A percentile compares a stretch with the other conserved stretches of the same genome.
phyloP scores from a whole-genome alignment of 1,140 invertebrate species.

The Temnothorax nylanderi region DNA sequence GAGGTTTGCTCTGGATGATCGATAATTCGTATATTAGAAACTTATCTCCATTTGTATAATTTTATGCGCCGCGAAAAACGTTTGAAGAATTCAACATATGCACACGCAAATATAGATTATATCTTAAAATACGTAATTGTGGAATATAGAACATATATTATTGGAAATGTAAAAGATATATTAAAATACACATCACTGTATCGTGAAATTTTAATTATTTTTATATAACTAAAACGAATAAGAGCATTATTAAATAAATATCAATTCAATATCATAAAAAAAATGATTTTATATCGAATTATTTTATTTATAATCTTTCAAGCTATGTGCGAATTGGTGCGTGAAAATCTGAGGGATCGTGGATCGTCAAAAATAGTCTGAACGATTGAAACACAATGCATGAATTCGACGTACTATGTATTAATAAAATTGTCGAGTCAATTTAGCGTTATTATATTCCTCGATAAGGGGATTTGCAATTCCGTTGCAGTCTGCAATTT shows the following conservation, averaged over 20 bases:
- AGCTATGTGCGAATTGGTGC: neutral
- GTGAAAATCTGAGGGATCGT: neutral
- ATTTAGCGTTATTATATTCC: neutral
- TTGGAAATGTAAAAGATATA: neutral
- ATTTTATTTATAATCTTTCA: neutral
- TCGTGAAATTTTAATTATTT: neutral
- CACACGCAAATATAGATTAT: no score
- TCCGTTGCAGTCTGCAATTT: neutral
- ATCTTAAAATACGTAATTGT: neutral
- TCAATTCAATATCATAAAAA: neutral
- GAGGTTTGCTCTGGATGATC: neutral
- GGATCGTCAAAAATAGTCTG: neutral
- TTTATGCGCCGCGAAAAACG: no score
- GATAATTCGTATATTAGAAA: no score
- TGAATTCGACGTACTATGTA: neutral
- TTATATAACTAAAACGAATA: neutral
- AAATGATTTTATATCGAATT: neutral
- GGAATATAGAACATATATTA: neutral
- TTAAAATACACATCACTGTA: neutral
- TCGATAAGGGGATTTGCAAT: neutral
- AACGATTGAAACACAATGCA: neutral
- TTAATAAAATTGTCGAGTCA: neutral
- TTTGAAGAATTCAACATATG: no score
- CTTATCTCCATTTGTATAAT: no score
- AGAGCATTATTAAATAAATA: neutral